A percentile compares a stretch with the other conserved stretches of the same genome.
phyloP scores from a whole-genome alignment of 1,140 invertebrate genomes.

The Lepeophtheirus salmonis region DNA sequence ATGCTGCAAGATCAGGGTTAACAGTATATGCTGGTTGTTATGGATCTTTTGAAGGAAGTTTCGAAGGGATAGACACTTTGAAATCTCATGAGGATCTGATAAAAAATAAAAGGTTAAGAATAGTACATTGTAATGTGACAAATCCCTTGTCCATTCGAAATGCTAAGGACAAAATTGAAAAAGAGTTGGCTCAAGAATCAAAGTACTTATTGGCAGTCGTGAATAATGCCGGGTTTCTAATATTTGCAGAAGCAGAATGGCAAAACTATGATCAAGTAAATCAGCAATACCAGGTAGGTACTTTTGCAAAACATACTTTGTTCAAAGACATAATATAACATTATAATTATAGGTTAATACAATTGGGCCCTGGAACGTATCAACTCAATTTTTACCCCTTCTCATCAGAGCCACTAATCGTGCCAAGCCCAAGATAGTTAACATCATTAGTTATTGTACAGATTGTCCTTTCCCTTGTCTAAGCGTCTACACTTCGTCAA shows the following conservation, averaged over 20 bases:
- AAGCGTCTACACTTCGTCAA: constrained; percentile 9
- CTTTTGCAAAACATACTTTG: neutral
- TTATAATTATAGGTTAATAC: constrained; percentile 7
- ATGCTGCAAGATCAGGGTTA: neutral
- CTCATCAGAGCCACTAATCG: neutral
- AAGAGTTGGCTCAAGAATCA: neutral
- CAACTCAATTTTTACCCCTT: neutral
- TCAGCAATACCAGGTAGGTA: constrained; percentile 2
- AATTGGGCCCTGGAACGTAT: neutral
- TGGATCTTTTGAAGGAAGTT: neutral
- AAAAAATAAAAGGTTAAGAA: neutral
- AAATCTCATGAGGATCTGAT: neutral
- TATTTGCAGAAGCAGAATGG: constrained; percentile 16
- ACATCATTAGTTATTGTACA: constrained; percentile 16
- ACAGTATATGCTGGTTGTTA: neutral
- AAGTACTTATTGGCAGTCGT: constrained; percentile 4
- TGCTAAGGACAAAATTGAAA: neutral
- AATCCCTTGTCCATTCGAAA: constrained; percentile 1
- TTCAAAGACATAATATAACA: neutral
- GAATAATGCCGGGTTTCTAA: constrained; percentile 14
- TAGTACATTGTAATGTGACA: constrained; percentile 10
- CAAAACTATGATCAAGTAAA: constrained; percentile 2
- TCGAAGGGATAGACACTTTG: neutral
- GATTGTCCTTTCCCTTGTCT: constrained; percentile 16
- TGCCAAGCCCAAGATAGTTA: neutral